phyloP scores from a whole-genome alignment of 2,888 invertebrate genomes.

The Dioctria rufipes region DNA sequence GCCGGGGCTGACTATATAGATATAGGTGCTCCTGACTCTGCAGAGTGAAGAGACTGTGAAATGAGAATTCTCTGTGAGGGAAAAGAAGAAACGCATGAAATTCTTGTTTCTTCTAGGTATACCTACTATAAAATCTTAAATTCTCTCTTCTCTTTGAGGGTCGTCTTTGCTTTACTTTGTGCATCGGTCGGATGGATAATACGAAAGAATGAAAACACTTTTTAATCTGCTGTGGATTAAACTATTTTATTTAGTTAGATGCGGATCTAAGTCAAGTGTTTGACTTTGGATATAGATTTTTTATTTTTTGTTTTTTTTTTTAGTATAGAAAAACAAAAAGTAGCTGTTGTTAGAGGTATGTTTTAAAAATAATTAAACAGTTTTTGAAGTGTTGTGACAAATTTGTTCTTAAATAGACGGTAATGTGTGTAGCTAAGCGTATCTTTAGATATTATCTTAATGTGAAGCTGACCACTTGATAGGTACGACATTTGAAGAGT shows the following conservation, averaged over 20 bases:
- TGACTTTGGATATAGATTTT: conserved; percentile 8
- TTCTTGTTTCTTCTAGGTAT: not conserved
- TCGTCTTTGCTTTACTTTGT: too few species aligned
- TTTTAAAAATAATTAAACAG: not conserved
- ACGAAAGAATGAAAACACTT: conserved; percentile 38
- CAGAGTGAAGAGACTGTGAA: too few species aligned
- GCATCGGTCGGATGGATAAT: not conserved
- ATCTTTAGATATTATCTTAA: too few species aligned
- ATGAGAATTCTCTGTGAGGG: not conserved
- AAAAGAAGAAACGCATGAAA: not conserved
- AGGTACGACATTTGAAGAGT: too few species aligned
- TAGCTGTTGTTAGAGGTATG: not conserved
- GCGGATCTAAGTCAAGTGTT: conserved; percentile 20
- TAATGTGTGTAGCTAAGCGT: too few species aligned
- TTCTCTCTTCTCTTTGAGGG: conserved; percentile 3
- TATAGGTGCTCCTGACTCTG: too few species aligned
- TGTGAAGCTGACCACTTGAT: too few species aligned
- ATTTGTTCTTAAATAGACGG: too few species aligned
- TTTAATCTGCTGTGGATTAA: conserved; percentile 23
- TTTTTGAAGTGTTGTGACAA: too few species aligned
- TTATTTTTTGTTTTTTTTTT: not conserved
- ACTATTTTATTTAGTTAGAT: conserved; percentile 7
- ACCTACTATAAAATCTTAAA: not conserved
- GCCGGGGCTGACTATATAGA: not conserved
- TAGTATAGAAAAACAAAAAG: not conserved